Conservation (phyloP, 2,113 vertebrate species). For the Pseudorasbora parva region DNA sequence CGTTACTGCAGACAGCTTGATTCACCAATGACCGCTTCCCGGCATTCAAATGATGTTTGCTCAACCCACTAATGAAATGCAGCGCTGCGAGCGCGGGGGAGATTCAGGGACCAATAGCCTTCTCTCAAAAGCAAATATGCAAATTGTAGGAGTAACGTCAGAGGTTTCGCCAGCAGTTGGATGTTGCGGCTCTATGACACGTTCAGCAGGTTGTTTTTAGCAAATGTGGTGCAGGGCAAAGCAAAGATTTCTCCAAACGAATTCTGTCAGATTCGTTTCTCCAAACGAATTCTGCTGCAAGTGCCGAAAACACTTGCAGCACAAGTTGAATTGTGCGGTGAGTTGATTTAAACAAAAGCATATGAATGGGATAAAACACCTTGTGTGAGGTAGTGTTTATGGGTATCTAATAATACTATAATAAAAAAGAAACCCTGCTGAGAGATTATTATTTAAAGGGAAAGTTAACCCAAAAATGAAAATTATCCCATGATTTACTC, state of each 20-base stretch:
- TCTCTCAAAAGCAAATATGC: slow-evolving; percentile 21
- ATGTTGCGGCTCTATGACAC: slow-evolving; percentile 34
- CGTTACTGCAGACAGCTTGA: slow-evolving; percentile 57
- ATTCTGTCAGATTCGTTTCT: not conserved
- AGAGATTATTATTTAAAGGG: not conserved
- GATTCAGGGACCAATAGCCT: slow-evolving; percentile 54
- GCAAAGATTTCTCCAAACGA: not conserved
- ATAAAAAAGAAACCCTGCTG: not conserved
- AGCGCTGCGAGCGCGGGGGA: slow-evolving; percentile 45
- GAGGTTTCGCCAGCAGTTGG: slow-evolving; percentile 50
- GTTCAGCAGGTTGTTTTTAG: slow-evolving; percentile 32
- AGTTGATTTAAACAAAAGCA: not conserved
- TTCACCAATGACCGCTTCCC: slow-evolving; percentile 59
- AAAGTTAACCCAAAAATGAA: too few species aligned
- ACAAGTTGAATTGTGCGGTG: not conserved
- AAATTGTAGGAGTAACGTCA: slow-evolving; percentile 53
- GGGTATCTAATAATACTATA: not conserved
- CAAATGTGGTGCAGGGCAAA: slow-evolving; percentile 11
- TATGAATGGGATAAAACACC: not conserved
- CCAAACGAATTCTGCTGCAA: not conserved
- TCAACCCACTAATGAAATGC: slow-evolving; percentile 59
- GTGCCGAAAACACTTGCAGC: not conserved
- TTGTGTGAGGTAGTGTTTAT: not conserved
- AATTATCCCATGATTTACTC: too few species aligned
- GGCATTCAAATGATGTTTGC: slow-evolving; percentile 56